Percentiles rank a stretch among this genome's conserved stretches.
These are phyloP conservation scores for Clarias magur DNA, from an alignment of 2,113 vertebrate species.

Conservation along the genomic window DNA sequence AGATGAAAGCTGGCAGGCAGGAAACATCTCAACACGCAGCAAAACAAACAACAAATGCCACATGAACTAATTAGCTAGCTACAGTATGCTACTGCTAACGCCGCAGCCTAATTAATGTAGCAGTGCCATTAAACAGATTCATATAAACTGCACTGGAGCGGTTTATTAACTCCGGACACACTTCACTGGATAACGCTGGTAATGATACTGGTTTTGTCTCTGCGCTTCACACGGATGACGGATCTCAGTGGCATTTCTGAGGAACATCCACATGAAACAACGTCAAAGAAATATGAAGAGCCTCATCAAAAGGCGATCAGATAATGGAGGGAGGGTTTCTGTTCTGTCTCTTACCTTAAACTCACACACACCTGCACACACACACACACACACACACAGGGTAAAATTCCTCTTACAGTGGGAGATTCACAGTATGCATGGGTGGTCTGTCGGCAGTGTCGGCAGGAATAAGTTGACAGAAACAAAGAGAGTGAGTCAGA, in stretches of 20 bases:
- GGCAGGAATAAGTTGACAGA: too few relatives aligned
- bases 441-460: too few relatives aligned
- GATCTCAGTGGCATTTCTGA: background rate
- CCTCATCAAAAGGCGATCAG: background rate
- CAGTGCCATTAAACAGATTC: background rate
- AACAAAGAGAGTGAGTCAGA: too few relatives aligned
- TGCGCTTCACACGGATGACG: background rate
- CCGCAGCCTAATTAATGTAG: background rate
- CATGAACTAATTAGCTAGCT: background rate
- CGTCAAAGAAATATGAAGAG: background rate
- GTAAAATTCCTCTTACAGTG: conserved; percentile 58
- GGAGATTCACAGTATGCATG: conserved; percentile 63
- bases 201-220: background rate
- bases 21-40: background rate
- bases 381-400: background rate
- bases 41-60: background rate
- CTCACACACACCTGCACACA: background rate
- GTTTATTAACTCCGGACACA: background rate
- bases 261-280: background rate
- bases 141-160: background rate
- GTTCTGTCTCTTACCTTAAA: background rate
- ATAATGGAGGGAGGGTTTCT: background rate
- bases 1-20: background rate
- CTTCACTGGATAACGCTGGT: background rate
- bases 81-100: background rate